phyloP scores from a whole-genome alignment of 1,140 invertebrate species.

The Drosophila sproati region DNA sequence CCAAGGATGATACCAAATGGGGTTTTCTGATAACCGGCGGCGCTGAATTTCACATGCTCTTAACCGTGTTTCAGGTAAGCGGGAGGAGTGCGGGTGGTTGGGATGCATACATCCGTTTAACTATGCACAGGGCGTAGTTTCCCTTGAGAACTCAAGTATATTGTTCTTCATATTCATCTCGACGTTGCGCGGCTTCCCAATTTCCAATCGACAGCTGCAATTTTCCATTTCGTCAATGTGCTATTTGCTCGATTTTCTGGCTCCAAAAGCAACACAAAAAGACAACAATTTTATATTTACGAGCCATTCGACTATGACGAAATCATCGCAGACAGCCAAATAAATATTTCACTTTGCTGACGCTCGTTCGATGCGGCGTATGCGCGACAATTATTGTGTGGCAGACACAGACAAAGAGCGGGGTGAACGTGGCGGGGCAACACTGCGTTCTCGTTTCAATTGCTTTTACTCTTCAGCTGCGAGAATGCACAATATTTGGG shows the following conservation, averaged over 20 bases:
- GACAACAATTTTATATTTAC: constrained; percentile 48
- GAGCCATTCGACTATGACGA: constrained; percentile 63
- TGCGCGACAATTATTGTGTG: constrained; percentile 65
- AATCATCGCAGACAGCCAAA: constrained; percentile 56
- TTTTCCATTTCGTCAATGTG: constrained; percentile 50
- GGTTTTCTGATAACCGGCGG: constrained; percentile 94
- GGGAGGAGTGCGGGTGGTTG: constrained; percentile 7
- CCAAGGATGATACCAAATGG: constrained; percentile 86
- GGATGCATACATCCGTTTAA: constrained; percentile 12
- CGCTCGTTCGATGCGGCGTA: constrained; percentile 33
- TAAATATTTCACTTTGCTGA: constrained; percentile 61
- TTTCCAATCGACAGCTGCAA: constrained; percentile 55
- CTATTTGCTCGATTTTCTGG: neutral
- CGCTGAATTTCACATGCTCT: constrained; percentile 91
- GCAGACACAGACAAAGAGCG: constrained; percentile 1
- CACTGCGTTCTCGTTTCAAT: constrained; percentile 24
- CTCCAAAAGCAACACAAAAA: constrained; percentile 20
- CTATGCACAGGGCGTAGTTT: no score
- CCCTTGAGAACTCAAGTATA: constrained; percentile 1
- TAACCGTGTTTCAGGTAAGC: constrained; percentile 92
- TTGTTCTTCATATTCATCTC: constrained; percentile 1
- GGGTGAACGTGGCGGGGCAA: neutral
- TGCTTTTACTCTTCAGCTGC: constrained; percentile 41
- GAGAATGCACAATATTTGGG: constrained; percentile 77
- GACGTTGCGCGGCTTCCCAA: neutral